Conservation (phyloP, 1,140 invertebrate species). For the Pogonus chalceus region DNA sequence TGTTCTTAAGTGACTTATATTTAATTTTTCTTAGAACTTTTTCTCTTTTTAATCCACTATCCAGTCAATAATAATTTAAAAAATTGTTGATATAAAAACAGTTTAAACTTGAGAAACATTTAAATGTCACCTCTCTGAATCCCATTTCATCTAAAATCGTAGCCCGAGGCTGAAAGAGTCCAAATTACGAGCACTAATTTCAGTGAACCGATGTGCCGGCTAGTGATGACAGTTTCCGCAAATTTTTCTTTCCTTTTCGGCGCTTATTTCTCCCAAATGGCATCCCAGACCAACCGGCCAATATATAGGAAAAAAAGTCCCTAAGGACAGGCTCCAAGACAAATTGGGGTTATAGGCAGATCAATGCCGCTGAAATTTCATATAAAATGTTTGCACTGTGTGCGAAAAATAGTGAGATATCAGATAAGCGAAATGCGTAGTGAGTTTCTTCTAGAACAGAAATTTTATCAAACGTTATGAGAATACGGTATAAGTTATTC, state of each 20-base stretch:
- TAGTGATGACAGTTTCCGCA: not conserved
- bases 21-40: not conserved
- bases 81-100: not conserved
- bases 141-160: too few relatives aligned
- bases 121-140: not conserved
- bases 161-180: too few relatives aligned
- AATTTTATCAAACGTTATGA: not conserved
- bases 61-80: not conserved
- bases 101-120: not conserved
- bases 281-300: not conserved
- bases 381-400: not conserved
- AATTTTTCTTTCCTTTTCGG: not conserved
- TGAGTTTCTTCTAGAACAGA: not conserved
- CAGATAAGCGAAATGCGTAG: not conserved
- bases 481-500: not conserved
- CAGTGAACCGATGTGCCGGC: not conserved
- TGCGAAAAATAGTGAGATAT: not conserved
- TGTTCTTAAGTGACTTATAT: too few relatives aligned
- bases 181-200: too few relatives aligned
- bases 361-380: not conserved
- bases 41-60: not conserved
- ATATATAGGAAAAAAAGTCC: not conserved
- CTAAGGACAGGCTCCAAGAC: not conserved
- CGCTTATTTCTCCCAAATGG: not conserved
- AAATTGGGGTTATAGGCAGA: not conserved